Conservation (phyloP, 2,113 vertebrate genomes). For the Petroica traversi region DNA sequence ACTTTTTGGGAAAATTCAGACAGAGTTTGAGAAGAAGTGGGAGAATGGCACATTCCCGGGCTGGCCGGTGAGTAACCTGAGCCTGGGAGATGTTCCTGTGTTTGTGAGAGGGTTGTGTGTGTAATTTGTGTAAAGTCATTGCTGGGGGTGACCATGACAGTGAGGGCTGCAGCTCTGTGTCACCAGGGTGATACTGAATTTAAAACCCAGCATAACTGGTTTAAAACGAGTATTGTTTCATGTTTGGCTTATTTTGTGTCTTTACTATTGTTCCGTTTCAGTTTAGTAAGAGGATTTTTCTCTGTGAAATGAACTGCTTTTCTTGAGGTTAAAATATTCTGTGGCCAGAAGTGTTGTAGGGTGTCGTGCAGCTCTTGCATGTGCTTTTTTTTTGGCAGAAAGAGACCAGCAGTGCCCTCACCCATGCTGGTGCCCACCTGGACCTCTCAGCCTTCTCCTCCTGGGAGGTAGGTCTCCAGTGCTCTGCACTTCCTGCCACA, state of each 20-base stretch:
- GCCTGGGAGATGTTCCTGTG: background rate
- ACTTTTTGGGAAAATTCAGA: slow-evolving; percentile 92
- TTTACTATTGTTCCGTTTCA: rapidly evolving
- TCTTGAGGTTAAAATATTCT: background rate
- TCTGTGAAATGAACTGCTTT: background rate
- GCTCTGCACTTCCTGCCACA: background rate
- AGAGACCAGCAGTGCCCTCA: slow-evolving; percentile 96
- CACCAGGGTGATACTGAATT: background rate
- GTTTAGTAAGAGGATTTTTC: background rate
- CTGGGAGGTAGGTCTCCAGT: slow-evolving; percentile 85
- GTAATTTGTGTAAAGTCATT: background rate
- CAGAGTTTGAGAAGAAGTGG: slow-evolving; percentile 97
- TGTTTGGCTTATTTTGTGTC: background rate
- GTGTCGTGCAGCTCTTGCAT: background rate
- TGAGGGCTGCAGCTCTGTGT: background rate
- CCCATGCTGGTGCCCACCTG: slow-evolving; percentile 94
- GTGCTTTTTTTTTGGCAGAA: slow-evolving; percentile 75
- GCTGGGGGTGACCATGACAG: background rate
- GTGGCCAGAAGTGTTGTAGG: background rate
- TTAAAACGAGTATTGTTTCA: rapidly evolving
- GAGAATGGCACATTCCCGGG: slow-evolving; percentile 92
- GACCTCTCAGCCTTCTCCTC: slow-evolving; percentile 98
- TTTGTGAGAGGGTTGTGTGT: background rate
- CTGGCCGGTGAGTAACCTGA: slow-evolving; percentile 85
- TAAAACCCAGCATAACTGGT: rapidly evolving